These are phyloP conservation scores for Malurus splendens DNA, from an alignment of 2,797 vertebrate genomes.

Conservation along the genomic window DNA sequence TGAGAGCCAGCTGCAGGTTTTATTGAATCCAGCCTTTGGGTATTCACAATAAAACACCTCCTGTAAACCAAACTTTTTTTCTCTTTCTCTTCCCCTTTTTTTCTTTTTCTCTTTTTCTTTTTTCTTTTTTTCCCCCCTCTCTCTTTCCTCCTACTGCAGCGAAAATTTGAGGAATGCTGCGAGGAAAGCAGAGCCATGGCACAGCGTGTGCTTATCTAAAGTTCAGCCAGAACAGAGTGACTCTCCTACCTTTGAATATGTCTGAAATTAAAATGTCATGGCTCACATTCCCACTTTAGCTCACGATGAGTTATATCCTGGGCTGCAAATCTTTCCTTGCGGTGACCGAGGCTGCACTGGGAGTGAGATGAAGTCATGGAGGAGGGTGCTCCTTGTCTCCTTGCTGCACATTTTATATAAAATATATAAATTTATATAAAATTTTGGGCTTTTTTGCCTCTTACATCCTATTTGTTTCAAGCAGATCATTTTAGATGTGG, in stretches of 20 bases:
- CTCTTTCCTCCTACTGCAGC: constrained; percentile 8
- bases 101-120: neutral
- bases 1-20: constrained; percentile 42
- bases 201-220: constrained; percentile 11
- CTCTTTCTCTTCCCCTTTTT: neutral
- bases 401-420: accelerated
- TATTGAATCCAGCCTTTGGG: constrained; percentile 47
- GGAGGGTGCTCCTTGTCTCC: neutral
- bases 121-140: accelerated
- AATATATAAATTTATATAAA: neutral
- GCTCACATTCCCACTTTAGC: constrained; percentile 12
- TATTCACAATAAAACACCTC: constrained; percentile 49
- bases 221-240: constrained; percentile 16
- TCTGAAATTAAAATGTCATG: constrained; percentile 10
- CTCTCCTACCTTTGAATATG: neutral
- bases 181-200: neutral
- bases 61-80: constrained; percentile 14
- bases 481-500: neutral
- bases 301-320: constrained; percentile 1
- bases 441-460: neutral
- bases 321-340: neutral
- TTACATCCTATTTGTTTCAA: neutral
- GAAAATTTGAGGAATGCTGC: constrained; percentile 52
- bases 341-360: neutral
- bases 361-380: neutral